Percentiles rank a stretch among this genome's conserved stretches.
Evolutionary conservation across 2,888 invertebrate genomes (phyloP).

Genomic region (Syritta pipiens): DNA sequence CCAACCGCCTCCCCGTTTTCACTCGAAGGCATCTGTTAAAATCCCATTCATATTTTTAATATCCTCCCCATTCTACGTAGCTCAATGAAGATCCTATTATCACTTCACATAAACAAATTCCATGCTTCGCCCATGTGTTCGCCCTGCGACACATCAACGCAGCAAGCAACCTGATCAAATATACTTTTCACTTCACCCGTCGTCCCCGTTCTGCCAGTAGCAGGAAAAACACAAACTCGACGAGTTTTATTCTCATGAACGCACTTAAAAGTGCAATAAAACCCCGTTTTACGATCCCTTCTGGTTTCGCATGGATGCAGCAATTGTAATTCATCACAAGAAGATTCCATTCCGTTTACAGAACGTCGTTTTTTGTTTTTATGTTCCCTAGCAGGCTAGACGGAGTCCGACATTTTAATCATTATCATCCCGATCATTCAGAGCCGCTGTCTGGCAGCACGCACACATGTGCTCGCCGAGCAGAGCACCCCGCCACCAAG

Average conservation of each 20-base stretch:
- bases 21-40: no score
- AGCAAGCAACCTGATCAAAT: conserved; percentile 65
- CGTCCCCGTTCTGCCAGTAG: conserved; percentile 9
- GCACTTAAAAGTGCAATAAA: conserved; percentile 68
- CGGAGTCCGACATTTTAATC: conserved; percentile 55
- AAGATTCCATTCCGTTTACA: conserved; percentile 30
- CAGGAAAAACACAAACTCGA: background rate
- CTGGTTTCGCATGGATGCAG: conserved; percentile 59
- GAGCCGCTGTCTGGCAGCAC: conserved; percentile 30
- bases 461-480: conserved; percentile 13
- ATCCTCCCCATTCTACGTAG: background rate
- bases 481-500: conserved; percentile 51
- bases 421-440: conserved; percentile 28
- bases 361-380: conserved; percentile 48
- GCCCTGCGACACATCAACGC: conserved; percentile 33
- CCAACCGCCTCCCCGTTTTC: no score
- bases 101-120: conserved; percentile 61
- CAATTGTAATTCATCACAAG: conserved; percentile 56
- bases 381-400: conserved; percentile 58
- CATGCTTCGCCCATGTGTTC: conserved; percentile 48
- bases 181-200: conserved; percentile 5
- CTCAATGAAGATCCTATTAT: conserved; percentile 54
- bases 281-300: conserved; percentile 62
- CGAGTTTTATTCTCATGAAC: conserved; percentile 51
- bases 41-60: background rate